Percentiles rank a stretch among this genome's conserved stretches.
Conservation (phyloP, 2,888 invertebrate genomes). For the Pachymerium ferrugineum region DNA sequence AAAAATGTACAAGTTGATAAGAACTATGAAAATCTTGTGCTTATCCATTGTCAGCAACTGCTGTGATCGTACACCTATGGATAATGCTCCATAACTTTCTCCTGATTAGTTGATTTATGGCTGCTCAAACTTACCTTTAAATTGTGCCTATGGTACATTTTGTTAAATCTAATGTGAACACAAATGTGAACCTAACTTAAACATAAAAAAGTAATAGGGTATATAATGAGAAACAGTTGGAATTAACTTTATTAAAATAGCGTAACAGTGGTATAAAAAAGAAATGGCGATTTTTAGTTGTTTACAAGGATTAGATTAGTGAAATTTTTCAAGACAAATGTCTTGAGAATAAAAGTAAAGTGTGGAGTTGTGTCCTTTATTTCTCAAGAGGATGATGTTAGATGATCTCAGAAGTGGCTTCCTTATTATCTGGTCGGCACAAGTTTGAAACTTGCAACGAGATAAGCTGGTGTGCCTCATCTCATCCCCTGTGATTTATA, state of each 20-base stretch:
- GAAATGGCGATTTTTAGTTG: not conserved
- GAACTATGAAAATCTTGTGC: too few species aligned
- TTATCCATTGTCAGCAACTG: too few species aligned
- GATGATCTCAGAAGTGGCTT: constrained; percentile 20
- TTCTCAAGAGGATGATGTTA: constrained; percentile 22
- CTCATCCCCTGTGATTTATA: constrained; percentile 25
- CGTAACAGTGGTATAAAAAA: too few species aligned
- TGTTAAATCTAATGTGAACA: too few species aligned
- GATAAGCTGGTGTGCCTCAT: constrained; percentile 25
- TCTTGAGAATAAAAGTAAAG: constrained; percentile 24
- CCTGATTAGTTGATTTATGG: too few species aligned
- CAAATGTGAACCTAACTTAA: too few species aligned
- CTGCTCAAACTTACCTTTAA: too few species aligned
- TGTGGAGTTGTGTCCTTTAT: not conserved
- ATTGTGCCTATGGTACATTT: too few species aligned
- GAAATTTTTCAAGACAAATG: not conserved
- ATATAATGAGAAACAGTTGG: constrained; percentile 19
- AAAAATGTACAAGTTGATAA: too few species aligned
- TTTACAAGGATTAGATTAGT: not conserved
- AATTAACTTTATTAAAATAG: constrained; percentile 15
- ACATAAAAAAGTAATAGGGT: not conserved
- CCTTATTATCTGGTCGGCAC: constrained; percentile 17
- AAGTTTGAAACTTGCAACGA: constrained; percentile 27
- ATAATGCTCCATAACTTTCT: too few species aligned
- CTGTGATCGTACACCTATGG: too few species aligned